Conservation (phyloP, 2,888 invertebrate species). For the Charanyca ferruginea region DNA sequence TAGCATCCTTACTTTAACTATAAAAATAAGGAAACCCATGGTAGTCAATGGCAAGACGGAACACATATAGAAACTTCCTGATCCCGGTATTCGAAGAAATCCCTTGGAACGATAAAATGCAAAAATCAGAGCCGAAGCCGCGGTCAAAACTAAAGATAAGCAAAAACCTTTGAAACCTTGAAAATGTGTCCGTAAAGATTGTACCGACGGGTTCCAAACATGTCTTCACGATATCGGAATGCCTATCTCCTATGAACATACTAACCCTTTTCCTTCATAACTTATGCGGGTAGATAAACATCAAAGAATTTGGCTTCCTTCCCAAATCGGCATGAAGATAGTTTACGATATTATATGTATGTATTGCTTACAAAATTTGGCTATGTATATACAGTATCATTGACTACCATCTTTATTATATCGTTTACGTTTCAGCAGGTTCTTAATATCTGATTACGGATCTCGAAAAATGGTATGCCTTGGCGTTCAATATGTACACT, state of each 20-base stretch:
- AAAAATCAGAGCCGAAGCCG: conserved; percentile 39
- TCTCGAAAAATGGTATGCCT: conserved; percentile 5
- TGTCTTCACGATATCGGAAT: conserved; percentile 53
- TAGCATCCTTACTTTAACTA: not conserved
- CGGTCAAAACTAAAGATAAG: conserved; percentile 51
- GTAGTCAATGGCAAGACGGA: not conserved
- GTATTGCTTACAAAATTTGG: conserved; percentile 40
- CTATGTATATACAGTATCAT: conserved; percentile 15
- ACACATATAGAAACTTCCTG: conserved; percentile 4
- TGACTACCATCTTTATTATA: conserved; percentile 32
- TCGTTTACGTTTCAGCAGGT: conserved; percentile 30
- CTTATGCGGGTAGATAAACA: conserved; percentile 64
- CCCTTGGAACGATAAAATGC: conserved; percentile 40
- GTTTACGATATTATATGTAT: conserved; percentile 51
- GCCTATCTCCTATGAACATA: conserved; percentile 55
- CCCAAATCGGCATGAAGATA: conserved; percentile 53
- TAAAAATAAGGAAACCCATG: conserved; percentile 25
- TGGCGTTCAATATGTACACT: not conserved
- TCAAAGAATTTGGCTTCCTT: conserved; percentile 61
- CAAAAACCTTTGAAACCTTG: conserved; percentile 41
- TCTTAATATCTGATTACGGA: conserved; percentile 22
- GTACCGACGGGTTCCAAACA: conserved; percentile 50
- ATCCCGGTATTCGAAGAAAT: conserved; percentile 20
- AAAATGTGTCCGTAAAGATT: conserved; percentile 58
- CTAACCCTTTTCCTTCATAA: conserved; percentile 64